These are phyloP conservation scores for Pseudochirops corinnae DNA, from an alignment of 2,797 vertebrate genomes.

Conservation along the genomic window DNA sequence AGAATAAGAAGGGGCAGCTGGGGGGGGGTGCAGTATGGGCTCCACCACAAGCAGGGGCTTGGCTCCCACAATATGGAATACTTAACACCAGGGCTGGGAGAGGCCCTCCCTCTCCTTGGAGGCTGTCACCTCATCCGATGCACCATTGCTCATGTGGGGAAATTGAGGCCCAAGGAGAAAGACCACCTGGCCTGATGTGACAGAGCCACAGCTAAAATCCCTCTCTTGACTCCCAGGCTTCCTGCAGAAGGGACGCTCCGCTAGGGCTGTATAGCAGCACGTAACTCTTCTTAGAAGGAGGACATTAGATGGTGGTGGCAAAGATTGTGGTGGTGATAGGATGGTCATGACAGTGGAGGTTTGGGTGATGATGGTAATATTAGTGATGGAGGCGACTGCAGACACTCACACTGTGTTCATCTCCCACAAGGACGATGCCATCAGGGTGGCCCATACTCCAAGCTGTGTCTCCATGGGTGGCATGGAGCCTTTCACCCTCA, in stretches of 20 bases:
- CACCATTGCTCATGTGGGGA: not conserved
- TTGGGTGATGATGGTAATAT: no score
- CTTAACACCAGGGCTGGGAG: not conserved
- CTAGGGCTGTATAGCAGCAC: not conserved
- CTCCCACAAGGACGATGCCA: not conserved
- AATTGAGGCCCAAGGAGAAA: not conserved
- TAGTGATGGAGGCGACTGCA: not conserved
- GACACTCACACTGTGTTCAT: not conserved
- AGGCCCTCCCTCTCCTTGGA: not conserved
- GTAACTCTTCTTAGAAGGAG: not conserved
- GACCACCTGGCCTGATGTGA: no score
- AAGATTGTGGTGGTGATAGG: not conserved
- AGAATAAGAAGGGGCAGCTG: not conserved
- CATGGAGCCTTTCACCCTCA: not conserved
- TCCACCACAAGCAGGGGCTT: not conserved
- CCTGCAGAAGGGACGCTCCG: not conserved
- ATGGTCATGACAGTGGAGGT: not conserved
- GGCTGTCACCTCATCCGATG: not conserved
- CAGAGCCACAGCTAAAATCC: not conserved
- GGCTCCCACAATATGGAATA: not conserved
- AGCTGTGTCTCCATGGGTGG: not conserved
- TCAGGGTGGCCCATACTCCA: not conserved
- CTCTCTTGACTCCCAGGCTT: not conserved
- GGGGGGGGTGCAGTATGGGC: not conserved
- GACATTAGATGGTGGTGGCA: not conserved